These are phyloP conservation scores for Bos indicus DNA, from an alignment of 2,113 vertebrate species.

Conservation along the genomic window DNA sequence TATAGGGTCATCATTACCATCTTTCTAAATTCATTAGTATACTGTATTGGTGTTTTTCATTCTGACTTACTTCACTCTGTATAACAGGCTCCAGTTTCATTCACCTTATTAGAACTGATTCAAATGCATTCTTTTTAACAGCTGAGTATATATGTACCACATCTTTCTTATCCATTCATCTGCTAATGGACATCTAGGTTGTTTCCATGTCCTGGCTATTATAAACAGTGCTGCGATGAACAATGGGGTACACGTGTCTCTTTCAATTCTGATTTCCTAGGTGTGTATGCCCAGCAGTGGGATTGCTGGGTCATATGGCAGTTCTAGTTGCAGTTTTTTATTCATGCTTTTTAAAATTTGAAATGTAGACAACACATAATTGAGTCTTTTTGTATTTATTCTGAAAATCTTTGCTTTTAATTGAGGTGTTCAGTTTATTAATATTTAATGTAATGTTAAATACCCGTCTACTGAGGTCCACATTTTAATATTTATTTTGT, in stretches of 20 bases:
- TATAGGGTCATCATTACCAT: background rate
- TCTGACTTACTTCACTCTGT: background rate
- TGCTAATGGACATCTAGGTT: background rate
- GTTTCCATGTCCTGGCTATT: background rate
- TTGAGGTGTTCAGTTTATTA: background rate
- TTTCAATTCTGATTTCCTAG: background rate
- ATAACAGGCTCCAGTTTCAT: background rate
- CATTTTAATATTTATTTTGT: background rate
- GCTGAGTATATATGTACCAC: background rate
- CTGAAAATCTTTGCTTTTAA: background rate
- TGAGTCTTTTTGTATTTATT: background rate
- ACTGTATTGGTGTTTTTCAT: background rate
- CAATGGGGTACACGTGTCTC: background rate
- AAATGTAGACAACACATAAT: background rate
- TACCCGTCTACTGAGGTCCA: background rate
- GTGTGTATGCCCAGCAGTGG: background rate
- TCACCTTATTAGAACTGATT: background rate
- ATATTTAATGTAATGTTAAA: background rate
- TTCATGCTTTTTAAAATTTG: background rate
- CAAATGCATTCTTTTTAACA: background rate
- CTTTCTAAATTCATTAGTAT: background rate
- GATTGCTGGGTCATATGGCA: background rate
- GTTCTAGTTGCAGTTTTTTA: background rate
- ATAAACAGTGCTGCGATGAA: background rate
- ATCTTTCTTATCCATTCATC: background rate